Conservation (phyloP, 2,888 invertebrate species). For the Drosophila peninsularis region DNA sequence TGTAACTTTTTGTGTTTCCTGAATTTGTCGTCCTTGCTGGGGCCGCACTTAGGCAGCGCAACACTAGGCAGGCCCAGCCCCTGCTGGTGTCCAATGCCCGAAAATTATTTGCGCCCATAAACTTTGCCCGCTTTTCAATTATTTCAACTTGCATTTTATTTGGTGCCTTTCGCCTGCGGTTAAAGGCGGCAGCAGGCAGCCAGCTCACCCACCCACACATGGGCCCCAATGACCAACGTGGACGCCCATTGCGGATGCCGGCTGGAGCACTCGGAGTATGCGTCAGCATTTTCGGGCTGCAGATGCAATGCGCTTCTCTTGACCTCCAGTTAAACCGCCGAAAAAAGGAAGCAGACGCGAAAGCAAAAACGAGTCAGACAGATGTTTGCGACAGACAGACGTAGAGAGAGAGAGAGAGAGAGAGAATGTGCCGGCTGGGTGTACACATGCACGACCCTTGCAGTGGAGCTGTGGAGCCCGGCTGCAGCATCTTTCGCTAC, state of each 20-base stretch:
- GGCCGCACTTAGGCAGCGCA: not conserved
- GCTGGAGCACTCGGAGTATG: slow-evolving; percentile 28
- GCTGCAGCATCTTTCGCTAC: slow-evolving; percentile 67
- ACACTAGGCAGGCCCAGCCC: not conserved
- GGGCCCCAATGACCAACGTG: slow-evolving; percentile 39
- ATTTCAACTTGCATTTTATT: slow-evolving; percentile 65
- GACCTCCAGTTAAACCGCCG: slow-evolving; percentile 75
- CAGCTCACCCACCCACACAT: slow-evolving; percentile 45
- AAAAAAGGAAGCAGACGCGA: slow-evolving; percentile 44
- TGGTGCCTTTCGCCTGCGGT: slow-evolving; percentile 53
- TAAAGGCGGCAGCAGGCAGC: slow-evolving; percentile 25
- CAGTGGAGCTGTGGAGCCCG: slow-evolving; percentile 14
- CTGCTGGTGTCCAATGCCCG: slow-evolving; percentile 23
- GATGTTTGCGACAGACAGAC: slow-evolving; percentile 11
- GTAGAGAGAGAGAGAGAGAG: slow-evolving; percentile 3
- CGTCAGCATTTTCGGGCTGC: slow-evolving; percentile 55
- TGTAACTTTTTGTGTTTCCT: not conserved
- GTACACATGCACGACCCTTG: slow-evolving; percentile 59
- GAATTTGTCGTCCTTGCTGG: not conserved
- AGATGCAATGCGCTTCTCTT: slow-evolving; percentile 70
- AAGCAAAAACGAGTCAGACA: slow-evolving; percentile 37
- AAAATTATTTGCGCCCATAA: slow-evolving; percentile 67
- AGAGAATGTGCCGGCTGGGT: slow-evolving; percentile 9
- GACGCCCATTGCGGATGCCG: slow-evolving; percentile 9
- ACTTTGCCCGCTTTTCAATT: slow-evolving; percentile 72